Evolutionary conservation across 2,888 invertebrate genomes (phyloP).

Genomic region (Standfussiana lucernea): DNA sequence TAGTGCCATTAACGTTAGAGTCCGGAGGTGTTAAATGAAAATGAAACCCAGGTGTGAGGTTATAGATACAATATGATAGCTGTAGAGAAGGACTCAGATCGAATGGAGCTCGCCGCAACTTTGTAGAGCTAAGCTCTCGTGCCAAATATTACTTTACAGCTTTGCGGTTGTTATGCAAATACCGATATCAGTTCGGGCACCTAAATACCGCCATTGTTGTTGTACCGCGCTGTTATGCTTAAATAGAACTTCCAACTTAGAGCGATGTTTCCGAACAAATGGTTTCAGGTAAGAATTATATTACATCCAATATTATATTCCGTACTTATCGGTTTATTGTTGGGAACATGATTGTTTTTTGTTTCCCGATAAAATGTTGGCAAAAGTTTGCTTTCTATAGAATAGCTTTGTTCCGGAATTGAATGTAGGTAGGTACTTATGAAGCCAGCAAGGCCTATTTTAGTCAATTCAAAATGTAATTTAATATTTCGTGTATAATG

Average conservation of each 20-base stretch:
- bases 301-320: conserved; percentile 30
- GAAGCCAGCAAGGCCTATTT: conserved; percentile 1
- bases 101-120: conserved; percentile 70
- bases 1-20: conserved; percentile 42
- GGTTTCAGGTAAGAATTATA: conserved; percentile 43
- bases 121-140: conserved; percentile 69
- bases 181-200: conserved; percentile 66
- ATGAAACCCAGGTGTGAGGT: conserved; percentile 54
- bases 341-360: conserved; percentile 25
- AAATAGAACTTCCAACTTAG: conserved; percentile 44
- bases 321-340: conserved; percentile 32
- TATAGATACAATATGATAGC: conserved; percentile 28
- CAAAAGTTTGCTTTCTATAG: conserved; percentile 17
- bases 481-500: conserved; percentile 37
- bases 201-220: conserved; percentile 70
- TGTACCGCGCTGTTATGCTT: conserved; percentile 61
- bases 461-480: conserved; percentile 32
- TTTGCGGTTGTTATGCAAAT: conserved; percentile 75
- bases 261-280: conserved; percentile 49
- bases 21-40: conserved; percentile 44
- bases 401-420: conserved; percentile 10
- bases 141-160: conserved; percentile 76
- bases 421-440: conserved; percentile 8
- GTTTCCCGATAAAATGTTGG: conserved; percentile 6
- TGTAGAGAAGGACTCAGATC: conserved; percentile 57